phyloP scores from a whole-genome alignment of 2,888 invertebrate genomes.

The Zeuzera pyrina region DNA sequence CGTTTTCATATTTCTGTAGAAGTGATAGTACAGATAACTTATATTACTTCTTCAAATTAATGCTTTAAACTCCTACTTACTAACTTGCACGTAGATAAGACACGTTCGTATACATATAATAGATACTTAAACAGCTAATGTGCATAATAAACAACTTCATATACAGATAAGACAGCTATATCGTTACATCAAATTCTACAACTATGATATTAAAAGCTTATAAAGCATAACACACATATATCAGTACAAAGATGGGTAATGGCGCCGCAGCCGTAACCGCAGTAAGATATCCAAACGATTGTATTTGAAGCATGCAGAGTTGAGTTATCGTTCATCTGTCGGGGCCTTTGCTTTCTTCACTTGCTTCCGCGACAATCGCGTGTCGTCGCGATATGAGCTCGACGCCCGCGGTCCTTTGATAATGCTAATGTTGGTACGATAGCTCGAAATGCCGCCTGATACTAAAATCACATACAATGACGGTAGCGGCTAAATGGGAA shows the following conservation, averaged over 20 bases:
- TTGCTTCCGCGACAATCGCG: constrained; percentile 59
- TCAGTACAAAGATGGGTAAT: constrained; percentile 37
- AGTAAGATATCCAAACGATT: constrained; percentile 50
- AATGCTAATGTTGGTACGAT: constrained; percentile 65
- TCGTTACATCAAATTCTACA: no score
- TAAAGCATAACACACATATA: no score
- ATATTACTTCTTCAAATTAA: no score
- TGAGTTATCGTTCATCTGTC: constrained; percentile 59
- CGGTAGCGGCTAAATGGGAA: constrained; percentile 49
- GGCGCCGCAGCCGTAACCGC: constrained; percentile 34
- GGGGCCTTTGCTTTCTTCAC: constrained; percentile 51
- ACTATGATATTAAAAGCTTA: no score
- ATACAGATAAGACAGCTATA: no score
- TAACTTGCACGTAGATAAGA: no score
- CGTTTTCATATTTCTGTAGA: no score
- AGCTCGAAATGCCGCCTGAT: constrained; percentile 42
- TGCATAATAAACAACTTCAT: no score
- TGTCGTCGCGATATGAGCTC: constrained; percentile 60
- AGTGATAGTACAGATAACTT: no score
- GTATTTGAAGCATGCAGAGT: constrained; percentile 59
- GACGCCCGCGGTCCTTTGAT: constrained; percentile 66
- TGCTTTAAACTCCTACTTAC: no score
- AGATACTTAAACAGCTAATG: no score
- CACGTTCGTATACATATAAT: no score
- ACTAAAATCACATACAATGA: constrained; percentile 56